Conservation (phyloP, 2,113 vertebrate genomes). For the Nerophis ophidion region DNA sequence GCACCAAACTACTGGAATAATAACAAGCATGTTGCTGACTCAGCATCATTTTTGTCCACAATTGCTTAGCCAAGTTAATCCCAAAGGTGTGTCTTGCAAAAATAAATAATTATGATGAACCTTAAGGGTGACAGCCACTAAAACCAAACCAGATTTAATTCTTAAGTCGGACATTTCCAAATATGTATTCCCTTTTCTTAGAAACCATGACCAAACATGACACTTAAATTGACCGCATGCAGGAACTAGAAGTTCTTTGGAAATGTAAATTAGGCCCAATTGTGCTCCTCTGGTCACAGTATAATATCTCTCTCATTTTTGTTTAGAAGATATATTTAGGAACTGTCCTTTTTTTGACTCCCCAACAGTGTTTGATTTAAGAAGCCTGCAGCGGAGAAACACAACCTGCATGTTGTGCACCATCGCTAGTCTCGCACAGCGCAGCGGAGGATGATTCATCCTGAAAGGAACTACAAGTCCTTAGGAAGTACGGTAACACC, state of each 20-base stretch:
- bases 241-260: constrained; percentile 9
- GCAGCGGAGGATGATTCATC: constrained; percentile 31
- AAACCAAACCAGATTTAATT: no score
- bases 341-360: constrained; percentile 53
- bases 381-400: constrained; percentile 30
- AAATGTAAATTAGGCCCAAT: constrained; percentile 8
- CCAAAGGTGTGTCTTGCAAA: no score
- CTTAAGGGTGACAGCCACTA: no score
- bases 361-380: constrained; percentile 63
- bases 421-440: not conserved
- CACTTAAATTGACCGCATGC: constrained; percentile 32
- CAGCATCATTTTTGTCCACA: no score
- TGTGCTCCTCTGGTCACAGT: constrained; percentile 29
- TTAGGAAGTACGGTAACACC: constrained; percentile 33
- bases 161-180: constrained; percentile 17
- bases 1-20: no score
- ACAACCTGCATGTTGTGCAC: constrained; percentile 18
- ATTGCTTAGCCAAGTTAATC: no score
- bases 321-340: constrained; percentile 69
- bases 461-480: constrained; percentile 42
- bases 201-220: constrained; percentile 26
- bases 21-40: no score
- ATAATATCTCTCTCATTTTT: constrained; percentile 37
- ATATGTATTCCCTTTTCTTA: constrained; percentile 17
- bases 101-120: no score